phyloP scores from a whole-genome alignment of 2,888 invertebrate genomes.

The Crocallis elinguaria region DNA sequence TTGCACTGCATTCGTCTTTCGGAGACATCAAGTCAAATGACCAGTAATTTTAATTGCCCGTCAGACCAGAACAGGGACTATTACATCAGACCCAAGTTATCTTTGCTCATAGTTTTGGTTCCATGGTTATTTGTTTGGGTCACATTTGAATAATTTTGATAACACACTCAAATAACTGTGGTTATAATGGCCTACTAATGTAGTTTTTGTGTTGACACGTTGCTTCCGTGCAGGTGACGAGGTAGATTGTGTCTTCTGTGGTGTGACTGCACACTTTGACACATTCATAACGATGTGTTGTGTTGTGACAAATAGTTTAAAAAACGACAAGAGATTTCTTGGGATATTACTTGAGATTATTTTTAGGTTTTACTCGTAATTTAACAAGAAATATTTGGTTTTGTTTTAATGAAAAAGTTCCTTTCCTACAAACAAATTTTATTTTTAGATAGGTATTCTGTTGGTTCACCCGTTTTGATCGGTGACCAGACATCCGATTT shows the following conservation, averaged over 20 bases:
- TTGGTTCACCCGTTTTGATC: too few relatives aligned
- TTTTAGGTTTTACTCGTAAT: too few relatives aligned
- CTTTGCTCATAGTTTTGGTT: conserved; percentile 3
- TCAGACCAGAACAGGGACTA: neutral
- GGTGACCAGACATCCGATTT: too few relatives aligned
- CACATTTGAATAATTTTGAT: conserved; percentile 38
- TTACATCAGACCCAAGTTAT: neutral
- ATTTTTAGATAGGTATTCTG: too few relatives aligned
- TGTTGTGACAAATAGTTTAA: conserved; percentile 37
- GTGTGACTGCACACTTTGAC: conserved; percentile 61
- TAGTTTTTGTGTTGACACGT: conserved; percentile 74
- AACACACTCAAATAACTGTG: conserved; percentile 51
- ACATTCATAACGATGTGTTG: conserved; percentile 61
- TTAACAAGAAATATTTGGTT: too few relatives aligned
- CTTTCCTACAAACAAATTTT: too few relatives aligned
- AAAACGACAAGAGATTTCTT: too few relatives aligned
- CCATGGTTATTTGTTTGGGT: conserved; percentile 29
- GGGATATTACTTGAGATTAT: too few relatives aligned
- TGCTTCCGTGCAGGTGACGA: conserved; percentile 82
- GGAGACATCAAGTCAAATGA: too few relatives aligned
- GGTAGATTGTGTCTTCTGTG: conserved; percentile 64
- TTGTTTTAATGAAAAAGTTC: too few relatives aligned
- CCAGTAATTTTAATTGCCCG: too few relatives aligned
- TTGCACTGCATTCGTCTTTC: too few relatives aligned
- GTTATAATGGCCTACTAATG: conserved; percentile 71